Base-by-base conservation (phyloP, 2,797 vertebrate genomes). In the Cossypha caffra region DNA sequence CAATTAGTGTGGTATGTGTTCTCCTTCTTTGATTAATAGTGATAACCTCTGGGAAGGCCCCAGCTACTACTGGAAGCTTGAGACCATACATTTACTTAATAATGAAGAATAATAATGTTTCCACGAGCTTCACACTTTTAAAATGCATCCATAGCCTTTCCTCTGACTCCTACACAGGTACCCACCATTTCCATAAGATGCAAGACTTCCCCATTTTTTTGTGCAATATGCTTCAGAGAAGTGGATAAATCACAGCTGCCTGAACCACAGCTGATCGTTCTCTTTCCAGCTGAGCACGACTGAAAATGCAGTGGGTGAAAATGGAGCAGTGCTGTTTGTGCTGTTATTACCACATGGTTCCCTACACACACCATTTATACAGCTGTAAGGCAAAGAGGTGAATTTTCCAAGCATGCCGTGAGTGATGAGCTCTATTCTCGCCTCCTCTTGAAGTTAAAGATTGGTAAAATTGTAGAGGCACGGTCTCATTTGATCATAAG, bases 1-100 rank as follows among this genome's bases (percentile, higher is more conserved):
- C 1, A 15, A 29, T 4, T 3, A 38, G 9, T 9, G 28, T 25
- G 73, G 43, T 5, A 29, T 1, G 0, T 2, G 5, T 38, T 81
- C 29, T 52, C 23, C 40, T 80, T 2, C 26, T 72, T 50, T 69
- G 43, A 45, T 29, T 10, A 25, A 17, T 0, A 76, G 33, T 7
- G 19, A 52, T 16, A 78, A 71, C 23, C 24, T 38, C 74, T 40
- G 42, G 45, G 54, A 87, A 87, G 45, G 59, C 25, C 54, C 16
- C 57, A 82, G n/a, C 68, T 57, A 57, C 58, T 28, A 1, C 74
- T 54, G 16, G 24, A 47, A 88, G 24, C 38, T 37, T 57, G 8
- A 68, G 50, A 83, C 28, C 55, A 59, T 1, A 26, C 2, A 42
- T 6, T 10, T 21, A 71, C 3, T n/a, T 71, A 35, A 86, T 31